These are phyloP conservation scores for Polyergus mexicanus DNA, from an alignment of 1,140 invertebrate species.

Conservation along the genomic window DNA sequence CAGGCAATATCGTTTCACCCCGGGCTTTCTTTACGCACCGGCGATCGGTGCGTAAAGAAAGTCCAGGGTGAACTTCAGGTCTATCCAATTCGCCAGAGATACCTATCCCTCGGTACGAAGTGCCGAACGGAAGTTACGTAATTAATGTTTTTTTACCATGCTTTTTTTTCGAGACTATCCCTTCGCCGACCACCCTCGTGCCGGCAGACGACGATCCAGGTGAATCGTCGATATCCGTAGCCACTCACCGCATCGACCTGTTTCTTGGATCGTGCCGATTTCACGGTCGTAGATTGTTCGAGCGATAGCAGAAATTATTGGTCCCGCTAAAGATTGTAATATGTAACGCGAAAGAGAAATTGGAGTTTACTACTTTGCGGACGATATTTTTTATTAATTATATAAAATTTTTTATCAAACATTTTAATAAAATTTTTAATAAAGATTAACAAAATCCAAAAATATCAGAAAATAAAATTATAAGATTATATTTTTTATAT, in stretches of 20 bases:
- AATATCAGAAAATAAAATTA: neutral
- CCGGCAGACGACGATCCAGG: constrained; percentile 53
- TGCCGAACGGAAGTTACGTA: constrained; percentile 74
- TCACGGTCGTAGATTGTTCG: constrained; percentile 51
- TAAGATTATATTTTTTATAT: neutral
- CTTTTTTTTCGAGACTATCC: constrained; percentile 51
- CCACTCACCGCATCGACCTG: constrained; percentile 6
- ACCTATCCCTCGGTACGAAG: constrained; percentile 55
- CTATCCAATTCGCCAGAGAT: constrained; percentile 46
- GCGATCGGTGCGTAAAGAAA: neutral
- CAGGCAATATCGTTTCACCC: constrained; percentile 4
- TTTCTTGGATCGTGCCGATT: constrained; percentile 51
- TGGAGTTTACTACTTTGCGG: neutral
- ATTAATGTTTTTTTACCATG: constrained; percentile 71
- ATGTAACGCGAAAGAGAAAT: neutral
- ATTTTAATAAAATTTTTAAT: neutral
- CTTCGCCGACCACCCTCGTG: constrained; percentile 18
- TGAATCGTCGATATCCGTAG: constrained; percentile 58
- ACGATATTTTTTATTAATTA: neutral
- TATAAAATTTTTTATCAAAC: neutral
- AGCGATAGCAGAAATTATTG: constrained; percentile 65
- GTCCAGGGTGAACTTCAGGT: no score
- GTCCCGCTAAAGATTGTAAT: constrained; percentile 14
- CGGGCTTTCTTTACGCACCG: constrained; percentile 44
- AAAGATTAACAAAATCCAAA: neutral